phyloP scores from a whole-genome alignment of 92 coral and sea anemone genomes.

The Siderastrea radians region DNA sequence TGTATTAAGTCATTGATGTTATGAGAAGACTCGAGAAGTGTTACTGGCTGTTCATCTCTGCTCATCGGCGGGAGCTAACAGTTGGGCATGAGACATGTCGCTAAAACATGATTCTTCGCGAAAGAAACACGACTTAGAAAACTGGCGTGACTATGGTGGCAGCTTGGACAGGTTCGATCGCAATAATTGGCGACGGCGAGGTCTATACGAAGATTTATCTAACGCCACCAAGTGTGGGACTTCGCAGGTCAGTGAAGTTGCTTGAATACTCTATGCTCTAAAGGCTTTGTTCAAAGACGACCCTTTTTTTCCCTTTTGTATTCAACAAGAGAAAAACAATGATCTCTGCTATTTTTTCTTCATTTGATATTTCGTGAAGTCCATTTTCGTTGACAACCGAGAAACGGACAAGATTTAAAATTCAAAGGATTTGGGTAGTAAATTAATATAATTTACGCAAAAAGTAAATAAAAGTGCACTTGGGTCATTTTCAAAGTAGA shows the following conservation, averaged over 20 bases:
- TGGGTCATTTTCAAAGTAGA: not conserved
- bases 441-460: not conserved
- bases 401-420: not conserved
- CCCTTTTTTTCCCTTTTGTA: not conserved
- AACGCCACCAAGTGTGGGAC: constrained; percentile 46
- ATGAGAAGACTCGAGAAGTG: not conserved
- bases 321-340: not conserved
- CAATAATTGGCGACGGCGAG: constrained; percentile 39
- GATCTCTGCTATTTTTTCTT: not conserved
- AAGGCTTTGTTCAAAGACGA: not conserved
- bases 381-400: not conserved
- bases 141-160: constrained; percentile 22
- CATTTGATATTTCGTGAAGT: not conserved
- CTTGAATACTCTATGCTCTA: not conserved
- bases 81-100: not conserved
- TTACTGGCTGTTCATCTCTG: not conserved
- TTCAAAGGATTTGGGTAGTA: not conserved
- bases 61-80: not conserved
- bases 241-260: constrained; percentile 22
- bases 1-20: not conserved
- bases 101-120: constrained; percentile 1
- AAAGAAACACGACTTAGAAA: constrained; percentile 7
- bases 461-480: not conserved
- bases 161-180: constrained; percentile 39
- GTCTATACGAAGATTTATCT: constrained; percentile 51